Base-by-base conservation (phyloP, 2,113 vertebrate species). In the Oryzias curvinotus region DNA sequence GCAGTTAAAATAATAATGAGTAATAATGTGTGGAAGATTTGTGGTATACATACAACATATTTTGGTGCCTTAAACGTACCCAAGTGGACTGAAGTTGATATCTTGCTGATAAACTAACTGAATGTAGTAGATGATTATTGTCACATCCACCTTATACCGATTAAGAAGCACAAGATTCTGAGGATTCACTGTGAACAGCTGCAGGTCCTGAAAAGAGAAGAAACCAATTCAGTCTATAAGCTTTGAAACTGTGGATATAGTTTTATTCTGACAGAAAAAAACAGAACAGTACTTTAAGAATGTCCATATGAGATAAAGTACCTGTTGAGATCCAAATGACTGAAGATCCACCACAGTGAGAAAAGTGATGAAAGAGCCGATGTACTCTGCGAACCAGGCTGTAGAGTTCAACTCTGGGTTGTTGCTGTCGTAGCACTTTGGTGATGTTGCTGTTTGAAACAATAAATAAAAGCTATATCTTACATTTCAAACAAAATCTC, bases 351-450 rank as follows among this genome's bases (percentile, higher is more conserved):
- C 66, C 75, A 90, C 62, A 5, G 77, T 90, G 68, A 91, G 62
- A 73, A 83, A 91, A 23, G 19, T 1, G 13, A 90, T 52, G 70
- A 92, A 93, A 5, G 26, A 0, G 1, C 88, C 85, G 8, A 92
- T 83, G 82, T 91, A 92, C 26, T 90, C 55, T 4, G 43, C 80
- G 47, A 93, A 93, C 92, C 92, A 93, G 53, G 90, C 90, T 0
- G 90, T 92, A 6, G 91, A 92, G 77, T 85, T 92, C 0, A 92
- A 81, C 0, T 82, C 28, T 1, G 92, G 86, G 51, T 85, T 0
- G 1, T n/a, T 49, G 23, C 57, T 0, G 17, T 83, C 23, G 67
- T 90, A 93, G 52, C 92, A 93, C 54, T 80, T 89, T 1, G 90
- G 89, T 0, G 7, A 28, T 6, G 73, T 60, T 0, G 4, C 90